These are phyloP conservation scores for Takifugu bimaculatus DNA, from an alignment of 2,113 vertebrate species.

Conservation along the genomic window DNA sequence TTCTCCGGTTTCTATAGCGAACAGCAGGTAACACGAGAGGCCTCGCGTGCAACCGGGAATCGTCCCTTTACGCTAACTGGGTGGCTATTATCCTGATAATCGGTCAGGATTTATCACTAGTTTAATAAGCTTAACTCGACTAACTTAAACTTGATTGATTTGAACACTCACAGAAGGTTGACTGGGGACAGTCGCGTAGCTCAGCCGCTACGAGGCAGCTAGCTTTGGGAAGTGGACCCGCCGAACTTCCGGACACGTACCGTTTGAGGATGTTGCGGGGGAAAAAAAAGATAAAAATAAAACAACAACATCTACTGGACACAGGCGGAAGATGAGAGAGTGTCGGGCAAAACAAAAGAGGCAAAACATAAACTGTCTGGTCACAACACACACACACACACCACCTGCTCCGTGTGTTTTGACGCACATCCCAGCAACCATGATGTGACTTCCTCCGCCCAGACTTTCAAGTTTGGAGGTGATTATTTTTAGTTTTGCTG, in stretches of 20 bases:
- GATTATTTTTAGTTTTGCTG: conserved; percentile 39
- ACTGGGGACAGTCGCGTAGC: conserved; percentile 16
- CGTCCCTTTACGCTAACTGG: too few relatives aligned
- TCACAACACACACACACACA: background rate
- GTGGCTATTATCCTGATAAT: too few relatives aligned
- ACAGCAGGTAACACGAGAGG: too few relatives aligned
- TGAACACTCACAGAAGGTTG: background rate
- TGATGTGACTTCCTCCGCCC: conserved; percentile 5
- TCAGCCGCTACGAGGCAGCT: background rate
- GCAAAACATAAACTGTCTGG: too few relatives aligned
- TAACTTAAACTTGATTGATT: too few relatives aligned
- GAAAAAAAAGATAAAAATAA: conserved; percentile 1
- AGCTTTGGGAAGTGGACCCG: conserved; percentile 24
- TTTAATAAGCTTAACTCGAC: too few relatives aligned
- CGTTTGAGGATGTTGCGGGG: conserved; percentile 29
- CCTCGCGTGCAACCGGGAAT: too few relatives aligned
- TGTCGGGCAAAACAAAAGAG: too few relatives aligned
- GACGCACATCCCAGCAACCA: conserved; percentile 49
- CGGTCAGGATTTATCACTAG: too few relatives aligned
- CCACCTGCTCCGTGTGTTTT: conserved; percentile 59
- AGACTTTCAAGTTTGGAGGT: conserved; percentile 21
- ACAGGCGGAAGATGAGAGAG: background rate
- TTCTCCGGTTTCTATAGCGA: background rate
- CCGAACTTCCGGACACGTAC: conserved; percentile 33
- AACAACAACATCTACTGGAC: conserved; percentile 22